Evolutionary conservation across 2,797 vertebrate species (phyloP).

Genomic region (Poeciliopsis gracilis): DNA sequence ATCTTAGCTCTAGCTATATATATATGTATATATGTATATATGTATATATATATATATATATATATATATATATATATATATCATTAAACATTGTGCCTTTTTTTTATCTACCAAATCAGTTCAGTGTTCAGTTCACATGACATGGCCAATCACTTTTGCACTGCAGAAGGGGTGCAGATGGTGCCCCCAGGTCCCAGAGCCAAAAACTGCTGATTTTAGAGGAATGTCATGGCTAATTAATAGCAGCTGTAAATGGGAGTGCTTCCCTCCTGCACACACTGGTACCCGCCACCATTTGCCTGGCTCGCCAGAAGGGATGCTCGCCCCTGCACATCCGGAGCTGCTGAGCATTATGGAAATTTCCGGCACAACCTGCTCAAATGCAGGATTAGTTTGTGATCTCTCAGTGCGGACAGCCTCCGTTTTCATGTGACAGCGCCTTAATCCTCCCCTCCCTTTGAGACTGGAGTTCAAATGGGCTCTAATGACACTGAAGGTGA

Average conservation of each 20-base stretch:
- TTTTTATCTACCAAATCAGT: conserved; percentile 46
- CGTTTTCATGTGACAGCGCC: conserved; percentile 70
- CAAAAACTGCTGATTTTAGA: conserved; percentile 83
- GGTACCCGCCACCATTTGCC: conserved; percentile 70
- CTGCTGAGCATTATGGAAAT: conserved; percentile 63
- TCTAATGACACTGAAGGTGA: conserved; percentile 71
- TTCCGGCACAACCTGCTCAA: conserved; percentile 67
- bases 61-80: too few relatives aligned
- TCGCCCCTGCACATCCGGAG: conserved; percentile 57
- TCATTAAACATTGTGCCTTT: conserved; percentile 11
- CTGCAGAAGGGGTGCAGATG: conserved; percentile 77
- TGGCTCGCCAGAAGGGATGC: conserved; percentile 64
- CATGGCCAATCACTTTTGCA: conserved; percentile 77
- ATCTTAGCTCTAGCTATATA: too few relatives aligned
- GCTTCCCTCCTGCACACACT: conserved; percentile 61
- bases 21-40: too few relatives aligned
- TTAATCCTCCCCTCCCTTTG: conserved; percentile 61
- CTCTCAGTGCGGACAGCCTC: conserved; percentile 60
- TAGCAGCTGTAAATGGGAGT: conserved; percentile 72
- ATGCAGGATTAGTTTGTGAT: conserved; percentile 75
- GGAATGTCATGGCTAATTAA: conserved; percentile 83
- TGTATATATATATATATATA: too few relatives aligned
- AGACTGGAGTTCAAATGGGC: conserved; percentile 54
- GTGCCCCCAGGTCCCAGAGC: conserved; percentile 66
- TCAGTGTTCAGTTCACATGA: conserved; percentile 63